Evolutionary conservation across 2,888 invertebrate species (phyloP).

Genomic region (Oscheius sp.): DNA sequence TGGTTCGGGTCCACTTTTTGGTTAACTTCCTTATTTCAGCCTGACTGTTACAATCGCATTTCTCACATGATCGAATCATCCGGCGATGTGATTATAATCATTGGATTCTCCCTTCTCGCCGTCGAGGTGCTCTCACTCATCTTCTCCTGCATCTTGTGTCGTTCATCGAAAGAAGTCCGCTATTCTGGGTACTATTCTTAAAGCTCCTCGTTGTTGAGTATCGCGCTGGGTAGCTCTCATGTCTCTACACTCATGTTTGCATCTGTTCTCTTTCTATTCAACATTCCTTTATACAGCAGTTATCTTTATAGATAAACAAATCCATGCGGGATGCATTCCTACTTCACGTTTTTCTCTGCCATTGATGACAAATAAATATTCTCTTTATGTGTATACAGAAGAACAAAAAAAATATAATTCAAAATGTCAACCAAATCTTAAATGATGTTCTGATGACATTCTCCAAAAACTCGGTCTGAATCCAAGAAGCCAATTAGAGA

Average conservation of each 20-base stretch:
- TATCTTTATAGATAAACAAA: constrained; percentile 23
- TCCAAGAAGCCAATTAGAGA: constrained; percentile 41
- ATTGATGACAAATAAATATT: not conserved
- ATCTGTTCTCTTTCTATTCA: constrained; percentile 4
- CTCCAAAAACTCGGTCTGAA: constrained; percentile 49
- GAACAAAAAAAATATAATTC: not conserved
- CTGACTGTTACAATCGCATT: constrained; percentile 66
- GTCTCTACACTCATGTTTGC: not conserved
- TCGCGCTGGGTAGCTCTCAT: constrained; percentile 22
- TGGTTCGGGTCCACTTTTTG: constrained; percentile 6
- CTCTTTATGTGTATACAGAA: not conserved
- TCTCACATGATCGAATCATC: constrained; percentile 55
- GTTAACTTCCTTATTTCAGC: constrained; percentile 42
- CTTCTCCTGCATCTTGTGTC: constrained; percentile 68
- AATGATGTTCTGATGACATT: constrained; percentile 46
- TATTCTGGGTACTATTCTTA: constrained; percentile 59
- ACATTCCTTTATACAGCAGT: constrained; percentile 30
- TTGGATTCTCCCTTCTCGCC: constrained; percentile 52
- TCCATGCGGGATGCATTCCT: not conserved
- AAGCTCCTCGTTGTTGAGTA: not conserved
- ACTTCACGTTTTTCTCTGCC: not conserved
- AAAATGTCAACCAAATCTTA: constrained; percentile 48
- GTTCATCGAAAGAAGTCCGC: constrained; percentile 63
- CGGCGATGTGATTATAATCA: constrained; percentile 56
- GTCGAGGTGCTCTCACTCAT: constrained; percentile 64